phyloP scores from a whole-genome alignment of 2,888 invertebrate genomes.

The Oscheius sp. region DNA sequence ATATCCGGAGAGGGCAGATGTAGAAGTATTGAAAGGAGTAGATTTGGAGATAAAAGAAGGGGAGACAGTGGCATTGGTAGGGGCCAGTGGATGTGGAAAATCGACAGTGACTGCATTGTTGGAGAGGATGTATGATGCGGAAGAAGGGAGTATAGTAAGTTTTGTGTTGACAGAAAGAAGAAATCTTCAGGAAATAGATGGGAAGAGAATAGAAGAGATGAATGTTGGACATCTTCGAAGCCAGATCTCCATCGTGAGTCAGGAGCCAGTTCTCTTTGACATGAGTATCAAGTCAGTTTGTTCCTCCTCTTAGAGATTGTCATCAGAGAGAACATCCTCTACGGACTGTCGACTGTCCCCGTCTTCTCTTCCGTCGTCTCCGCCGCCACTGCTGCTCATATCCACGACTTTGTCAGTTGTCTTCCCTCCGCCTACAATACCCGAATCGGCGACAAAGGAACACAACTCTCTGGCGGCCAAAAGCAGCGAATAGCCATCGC shows the following conservation, averaged over 20 bases:
- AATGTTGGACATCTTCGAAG: constrained; percentile 63
- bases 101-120: constrained; percentile 14
- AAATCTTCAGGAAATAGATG: constrained; percentile 63
- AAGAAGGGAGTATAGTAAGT: constrained; percentile 3
- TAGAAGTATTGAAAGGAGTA: constrained; percentile 40
- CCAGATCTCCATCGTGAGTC: constrained; percentile 67
- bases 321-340: constrained; percentile 62
- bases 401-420: constrained; percentile 71
- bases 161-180: background rate
- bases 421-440: constrained; percentile 67
- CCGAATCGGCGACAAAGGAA: constrained; percentile 71
- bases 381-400: constrained; percentile 72
- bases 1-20: constrained; percentile 70
- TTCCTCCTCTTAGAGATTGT: constrained; percentile 18
- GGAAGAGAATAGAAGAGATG: constrained; percentile 61
- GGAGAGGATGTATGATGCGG: constrained; percentile 7
- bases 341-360: constrained; percentile 54
- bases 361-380: constrained; percentile 65
- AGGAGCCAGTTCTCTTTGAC: constrained; percentile 72
- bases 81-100: constrained; percentile 23
- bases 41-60: constrained; percentile 17
- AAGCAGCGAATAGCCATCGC: constrained; percentile 73
- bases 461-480: constrained; percentile 72
- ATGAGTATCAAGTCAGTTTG: constrained; percentile 67
- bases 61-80: constrained; percentile 15